These are phyloP conservation scores for Anniella stebbinsi DNA, from an alignment of 2,797 vertebrate genomes.

Conservation along the genomic window DNA sequence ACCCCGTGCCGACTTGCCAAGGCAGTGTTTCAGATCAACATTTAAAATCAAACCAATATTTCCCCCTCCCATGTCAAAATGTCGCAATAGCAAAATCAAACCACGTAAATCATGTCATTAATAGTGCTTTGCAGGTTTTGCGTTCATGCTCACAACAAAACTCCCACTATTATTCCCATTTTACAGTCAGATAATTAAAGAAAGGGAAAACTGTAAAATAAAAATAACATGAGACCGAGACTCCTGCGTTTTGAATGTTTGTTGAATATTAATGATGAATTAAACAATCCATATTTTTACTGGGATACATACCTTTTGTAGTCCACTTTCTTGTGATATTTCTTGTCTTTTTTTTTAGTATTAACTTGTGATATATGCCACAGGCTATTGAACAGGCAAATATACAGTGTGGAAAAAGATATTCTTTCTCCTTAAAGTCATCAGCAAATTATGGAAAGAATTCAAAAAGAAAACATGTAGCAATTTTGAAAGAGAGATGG, in stretches of 20 bases:
- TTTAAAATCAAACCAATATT: neutral
- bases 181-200: neutral
- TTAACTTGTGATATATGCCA: neutral
- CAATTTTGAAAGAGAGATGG: no score
- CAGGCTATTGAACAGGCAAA: neutral
- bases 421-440: constrained; percentile 28
- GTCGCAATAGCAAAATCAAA: neutral
- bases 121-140: neutral
- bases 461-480: neutral
- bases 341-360: constrained; percentile 40
- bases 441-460: neutral
- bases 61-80: neutral
- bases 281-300: neutral
- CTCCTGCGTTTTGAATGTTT: neutral
- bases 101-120: neutral
- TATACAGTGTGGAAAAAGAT: neutral
- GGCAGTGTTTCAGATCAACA: neutral
- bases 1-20: no score
- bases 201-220: neutral
- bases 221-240: no score
- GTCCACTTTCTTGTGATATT: constrained; percentile 40
- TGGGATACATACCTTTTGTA: neutral
- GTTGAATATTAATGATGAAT: neutral
- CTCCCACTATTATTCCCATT: neutral
- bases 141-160: neutral